Conservation (phyloP, 2,113 vertebrate genomes). For the Garra rufa region DNA sequence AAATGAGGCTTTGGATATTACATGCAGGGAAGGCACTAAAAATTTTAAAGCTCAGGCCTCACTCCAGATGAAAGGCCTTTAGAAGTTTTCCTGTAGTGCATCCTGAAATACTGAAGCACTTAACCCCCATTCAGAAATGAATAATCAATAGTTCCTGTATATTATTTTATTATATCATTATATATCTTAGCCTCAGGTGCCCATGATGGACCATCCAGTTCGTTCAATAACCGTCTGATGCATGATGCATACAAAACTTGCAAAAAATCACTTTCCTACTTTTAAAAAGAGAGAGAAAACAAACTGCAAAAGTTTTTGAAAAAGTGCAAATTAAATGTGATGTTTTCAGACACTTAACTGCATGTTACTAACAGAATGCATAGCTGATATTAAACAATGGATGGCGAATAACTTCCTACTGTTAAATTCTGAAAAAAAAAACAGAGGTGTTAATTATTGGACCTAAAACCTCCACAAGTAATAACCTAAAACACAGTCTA, state of each 20-base stretch:
- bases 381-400: too few species aligned
- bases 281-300: too few species aligned
- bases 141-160: neutral
- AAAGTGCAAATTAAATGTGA: neutral
- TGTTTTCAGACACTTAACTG: too few species aligned
- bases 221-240: neutral
- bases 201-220: neutral
- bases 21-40: constrained; percentile 3
- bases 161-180: neutral
- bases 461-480: too few species aligned
- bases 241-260: neutral
- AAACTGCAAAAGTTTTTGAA: too few species aligned
- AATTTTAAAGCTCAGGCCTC: neutral
- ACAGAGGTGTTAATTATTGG: too few species aligned
- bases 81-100: neutral
- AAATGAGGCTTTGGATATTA: constrained; percentile 34
- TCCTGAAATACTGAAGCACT: neutral
- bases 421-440: too few species aligned
- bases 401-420: too few species aligned
- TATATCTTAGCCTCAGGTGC: neutral
- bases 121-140: neutral
- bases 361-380: too few species aligned
- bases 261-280: neutral
- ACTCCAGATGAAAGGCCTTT: neutral
- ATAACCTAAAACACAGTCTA: too few species aligned